Percentiles rank a stretch among this genome's conserved stretches.
phyloP scores from a whole-genome alignment of 2,888 invertebrate genomes.

The Papilio demoleus region DNA sequence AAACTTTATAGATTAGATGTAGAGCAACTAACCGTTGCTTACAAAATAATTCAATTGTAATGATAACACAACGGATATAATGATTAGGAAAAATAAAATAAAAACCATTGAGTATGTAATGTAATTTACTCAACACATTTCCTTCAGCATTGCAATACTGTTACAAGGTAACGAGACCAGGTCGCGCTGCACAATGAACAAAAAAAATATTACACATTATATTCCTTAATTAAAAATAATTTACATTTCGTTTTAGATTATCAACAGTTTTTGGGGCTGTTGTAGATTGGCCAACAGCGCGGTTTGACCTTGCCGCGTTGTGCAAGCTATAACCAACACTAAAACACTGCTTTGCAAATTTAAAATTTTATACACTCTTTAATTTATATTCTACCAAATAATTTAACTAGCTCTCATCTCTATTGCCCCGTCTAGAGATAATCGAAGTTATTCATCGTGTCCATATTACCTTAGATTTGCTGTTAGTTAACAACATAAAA shows the following conservation, averaged over 20 bases:
- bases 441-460: background rate
- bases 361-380: background rate
- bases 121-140: conserved; percentile 38
- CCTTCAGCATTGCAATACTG: conserved; percentile 37
- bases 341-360: conserved; percentile 9
- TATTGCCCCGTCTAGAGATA: background rate
- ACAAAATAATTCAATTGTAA: background rate
- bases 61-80: conserved; percentile 27
- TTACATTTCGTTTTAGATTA: conserved; percentile 56
- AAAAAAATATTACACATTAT: conserved; percentile 38
- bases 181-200: conserved; percentile 37
- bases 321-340: conserved; percentile 51
- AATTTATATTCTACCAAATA: background rate
- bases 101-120: conserved; percentile 27
- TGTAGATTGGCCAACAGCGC: conserved; percentile 58
- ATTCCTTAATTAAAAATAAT: conserved; percentile 45
- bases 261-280: conserved; percentile 55
- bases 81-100: conserved; percentile 29
- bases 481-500: too few species aligned
- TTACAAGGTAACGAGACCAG: conserved; percentile 39
- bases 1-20: conserved; percentile 4
- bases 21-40: background rate
- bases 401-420: background rate
- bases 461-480: too few species aligned
- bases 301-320: conserved; percentile 65